Base-by-base conservation (phyloP, 2,113 vertebrate genomes). In the Butorides virescens region DNA sequence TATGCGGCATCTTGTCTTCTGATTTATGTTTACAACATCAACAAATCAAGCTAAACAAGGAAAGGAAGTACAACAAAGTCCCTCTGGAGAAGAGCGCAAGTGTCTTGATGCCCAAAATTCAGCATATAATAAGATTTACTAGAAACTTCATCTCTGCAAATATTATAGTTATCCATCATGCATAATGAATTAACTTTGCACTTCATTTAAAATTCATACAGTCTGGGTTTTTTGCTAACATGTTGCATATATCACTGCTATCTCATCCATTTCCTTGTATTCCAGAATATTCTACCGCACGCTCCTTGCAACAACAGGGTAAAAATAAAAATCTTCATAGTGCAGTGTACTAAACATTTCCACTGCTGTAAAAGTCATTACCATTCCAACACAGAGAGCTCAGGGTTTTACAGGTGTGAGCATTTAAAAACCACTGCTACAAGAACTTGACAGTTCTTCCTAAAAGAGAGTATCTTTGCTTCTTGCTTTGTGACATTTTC, bases 141-240 rank as follows among this genome's bases (percentile, higher is more conserved):
- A 79, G 58, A 81, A 88, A 85, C n/a, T 78, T 95, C 21, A 86
- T 72, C 23, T 46, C 6, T 12, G 58, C 53, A 88, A 90, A 93
- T 92, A 91, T 90, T 96, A 70, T 29, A 86, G 72, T 65, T 95
- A 90, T 86, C 34, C 44, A 96, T 95, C 62, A 92, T 30, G 36
- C 44, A 93, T 90, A 96, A 96, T 76, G 39, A 94, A 95, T 68
- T 92, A 78, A 94, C 53, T 90, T 86, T 80, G 36, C 70, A 61
- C 39, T 95, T 95, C 55, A 95, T 86, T 93, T 92, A 91, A 91
- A 93, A 95, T 85, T 84, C 42, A 90, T 81, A 63, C 32, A 70
- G 62, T 34, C 63, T 92, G 59, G 5, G 59, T 4, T 92, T 94
- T 80, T 76, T 80, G 49, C 39, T 84, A 92, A 81, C 8, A 34